Evolutionary conservation across 2,888 invertebrate species (phyloP), one percentile per base, ranked within the genome.

Genomic region (Brenthis daphne): DNA sequence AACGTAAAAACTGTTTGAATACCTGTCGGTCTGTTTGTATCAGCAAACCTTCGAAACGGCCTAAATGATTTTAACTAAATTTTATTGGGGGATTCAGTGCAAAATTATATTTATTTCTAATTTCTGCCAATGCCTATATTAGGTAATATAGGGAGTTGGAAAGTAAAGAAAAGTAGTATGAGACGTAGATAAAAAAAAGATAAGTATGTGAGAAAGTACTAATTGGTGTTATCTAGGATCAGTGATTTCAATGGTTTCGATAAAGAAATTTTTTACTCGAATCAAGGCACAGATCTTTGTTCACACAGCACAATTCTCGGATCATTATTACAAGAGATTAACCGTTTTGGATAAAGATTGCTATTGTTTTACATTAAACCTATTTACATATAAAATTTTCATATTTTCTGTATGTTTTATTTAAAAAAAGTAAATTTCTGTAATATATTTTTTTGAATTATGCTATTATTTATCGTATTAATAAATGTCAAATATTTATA

Each of bases 251-350:
- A 75, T 75, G 68, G 73, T 73, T 74, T 64, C 65, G 73, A 77
- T 76, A 74, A 74, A 74, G 78, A 77, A 79, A 78, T 76, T 76
- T 75, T 72, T 69, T 73, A 73, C 75, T 67, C 65, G 74, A 74
- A 74, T 77, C 76, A 74, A 73, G 74, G 71, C 69, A 74, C 73
- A 75, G 77, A 75, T 77, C 77, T 77, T 74, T 76, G 69, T 82
- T 85, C 84, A 81, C 83, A 82, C 82, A 82, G 80, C 79, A 78
- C 77, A 80, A 77, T 80, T 82, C 77, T 78, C 77, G 74, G 71
- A 64, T 77, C 73, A 75, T 78, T 80, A 79, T 77, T 76, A 75
- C 70, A 67, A 64, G 53, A 73, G 73, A 65, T 72, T 69, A 69
- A 68, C 67, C 57, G 65, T 67, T 70, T 72, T 51, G 57, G 63